Evolutionary conservation across 2,888 invertebrate species (phyloP).

Genomic region (Tipula confusa): DNA sequence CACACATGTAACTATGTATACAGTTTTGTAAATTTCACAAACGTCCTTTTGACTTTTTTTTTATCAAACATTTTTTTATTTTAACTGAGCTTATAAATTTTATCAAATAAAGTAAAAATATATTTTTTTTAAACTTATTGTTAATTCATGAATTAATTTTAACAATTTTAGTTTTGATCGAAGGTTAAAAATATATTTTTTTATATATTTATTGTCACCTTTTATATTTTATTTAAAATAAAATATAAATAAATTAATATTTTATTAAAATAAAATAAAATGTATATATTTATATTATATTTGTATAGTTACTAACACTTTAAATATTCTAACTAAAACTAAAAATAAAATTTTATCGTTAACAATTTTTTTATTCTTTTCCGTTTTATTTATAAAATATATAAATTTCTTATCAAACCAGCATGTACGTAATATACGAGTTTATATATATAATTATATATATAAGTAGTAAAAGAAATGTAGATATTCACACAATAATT

Average conservation of each 20-base stretch:
- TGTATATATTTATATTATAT: too few relatives aligned
- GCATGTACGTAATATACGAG: not conserved
- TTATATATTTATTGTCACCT: not conserved
- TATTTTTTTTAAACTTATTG: not conserved
- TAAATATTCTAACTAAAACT: slow-evolving; percentile 20
- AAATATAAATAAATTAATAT: not conserved
- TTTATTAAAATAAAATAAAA: not conserved
- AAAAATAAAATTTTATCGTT: not conserved
- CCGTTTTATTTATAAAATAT: slow-evolving; percentile 17
- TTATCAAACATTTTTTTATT: not conserved
- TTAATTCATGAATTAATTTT: not conserved
- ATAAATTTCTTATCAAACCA: slow-evolving; percentile 16
- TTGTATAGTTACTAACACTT: not conserved
- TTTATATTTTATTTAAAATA: not conserved
- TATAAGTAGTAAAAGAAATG: not conserved
- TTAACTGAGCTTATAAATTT: too few relatives aligned
- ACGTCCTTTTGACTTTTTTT: not conserved
- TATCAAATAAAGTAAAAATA: too few relatives aligned
- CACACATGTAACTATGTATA: not conserved
- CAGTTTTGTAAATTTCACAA: not conserved
- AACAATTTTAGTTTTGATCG: not conserved
- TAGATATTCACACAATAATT: not conserved
- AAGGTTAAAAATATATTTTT: not conserved
- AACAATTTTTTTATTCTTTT: not conserved
- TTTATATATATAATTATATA: not conserved